Evolutionary conservation across 2,888 invertebrate genomes (phyloP).

Genomic region (Ochropleura plecta): DNA sequence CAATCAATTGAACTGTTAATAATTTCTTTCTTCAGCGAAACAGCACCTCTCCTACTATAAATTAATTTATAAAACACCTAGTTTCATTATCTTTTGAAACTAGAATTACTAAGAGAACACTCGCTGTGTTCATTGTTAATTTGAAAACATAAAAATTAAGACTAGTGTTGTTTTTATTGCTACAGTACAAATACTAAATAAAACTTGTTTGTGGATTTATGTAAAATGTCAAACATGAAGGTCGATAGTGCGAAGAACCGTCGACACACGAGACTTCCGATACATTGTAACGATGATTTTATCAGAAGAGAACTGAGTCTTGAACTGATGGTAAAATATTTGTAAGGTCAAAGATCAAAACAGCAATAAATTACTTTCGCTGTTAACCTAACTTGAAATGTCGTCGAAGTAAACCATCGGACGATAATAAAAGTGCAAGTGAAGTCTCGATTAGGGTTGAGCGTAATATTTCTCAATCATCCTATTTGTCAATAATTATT

Average conservation of each 20-base stretch:
- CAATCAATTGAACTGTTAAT: neutral
- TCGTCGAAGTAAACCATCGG: constrained; percentile 4
- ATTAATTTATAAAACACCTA: constrained; percentile 5
- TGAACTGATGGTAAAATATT: constrained; percentile 30
- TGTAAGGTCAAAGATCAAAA: constrained; percentile 31
- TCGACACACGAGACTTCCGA: constrained; percentile 74
- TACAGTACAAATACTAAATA: constrained; percentile 62
- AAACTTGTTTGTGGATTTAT: constrained; percentile 78
- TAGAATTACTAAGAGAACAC: constrained; percentile 16
- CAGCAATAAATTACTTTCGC: constrained; percentile 15
- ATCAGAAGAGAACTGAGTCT: constrained; percentile 31
- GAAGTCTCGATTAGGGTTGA: neutral
- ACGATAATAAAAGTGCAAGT: constrained; percentile 14
- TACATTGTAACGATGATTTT: constrained; percentile 54
- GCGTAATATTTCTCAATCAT: constrained; percentile 1
- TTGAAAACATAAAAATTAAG: constrained; percentile 44
- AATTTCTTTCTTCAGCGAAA: neutral
- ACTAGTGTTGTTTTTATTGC: constrained; percentile 63
- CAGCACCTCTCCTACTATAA: neutral
- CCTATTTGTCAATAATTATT: neutral
- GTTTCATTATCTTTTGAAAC: constrained; percentile 25
- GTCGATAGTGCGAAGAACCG: constrained; percentile 79
- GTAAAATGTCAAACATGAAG: constrained; percentile 79
- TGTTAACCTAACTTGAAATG: neutral
- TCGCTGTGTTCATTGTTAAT: constrained; percentile 32